Percentiles rank a stretch among this genome's conserved stretches.
Evolutionary conservation across 2,888 invertebrate species (phyloP).

Genomic region (Ypsolopha sequella): DNA sequence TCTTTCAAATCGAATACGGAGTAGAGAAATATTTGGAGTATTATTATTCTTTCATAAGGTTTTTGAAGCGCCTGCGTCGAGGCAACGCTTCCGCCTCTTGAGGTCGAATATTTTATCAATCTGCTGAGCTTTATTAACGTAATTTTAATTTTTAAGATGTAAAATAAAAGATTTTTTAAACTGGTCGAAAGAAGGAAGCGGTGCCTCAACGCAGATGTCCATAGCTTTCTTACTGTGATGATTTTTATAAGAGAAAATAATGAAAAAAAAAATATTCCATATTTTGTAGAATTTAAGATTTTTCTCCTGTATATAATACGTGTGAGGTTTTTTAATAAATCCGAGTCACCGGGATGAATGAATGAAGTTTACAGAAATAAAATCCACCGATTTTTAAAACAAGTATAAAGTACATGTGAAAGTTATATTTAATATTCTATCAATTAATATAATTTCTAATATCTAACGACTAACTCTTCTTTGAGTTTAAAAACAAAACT

Average conservation of each 20-base stretch:
- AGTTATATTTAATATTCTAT: constrained; percentile 7
- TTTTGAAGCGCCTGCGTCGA: constrained; percentile 10
- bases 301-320: constrained; percentile 6
- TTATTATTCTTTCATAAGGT: constrained; percentile 9
- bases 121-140: constrained; percentile 20
- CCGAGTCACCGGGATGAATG: constrained; percentile 9
- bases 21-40: constrained; percentile 6
- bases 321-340: constrained; percentile 6
- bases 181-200: constrained; percentile 12
- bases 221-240: constrained; percentile 33
- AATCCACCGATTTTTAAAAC: constrained; percentile 29
- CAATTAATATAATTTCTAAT: constrained; percentile 12
- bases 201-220: constrained; percentile 9
- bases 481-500: constrained; percentile 8
- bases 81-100: constrained; percentile 13
- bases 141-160: constrained; percentile 16
- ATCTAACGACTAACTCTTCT: constrained; percentile 10
- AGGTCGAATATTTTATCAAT: constrained; percentile 13
- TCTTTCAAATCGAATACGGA: too few species aligned
- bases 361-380: constrained; percentile 15
- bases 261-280: constrained; percentile 24
- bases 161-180: constrained; percentile 2
- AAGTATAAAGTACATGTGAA: background rate
- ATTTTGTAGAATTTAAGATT: constrained; percentile 17
- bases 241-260: constrained; percentile 23